Evolutionary conservation across 2,888 invertebrate species (phyloP), one percentile per base, ranked within the genome.

Genomic region (Apomyelois bistriatella): DNA sequence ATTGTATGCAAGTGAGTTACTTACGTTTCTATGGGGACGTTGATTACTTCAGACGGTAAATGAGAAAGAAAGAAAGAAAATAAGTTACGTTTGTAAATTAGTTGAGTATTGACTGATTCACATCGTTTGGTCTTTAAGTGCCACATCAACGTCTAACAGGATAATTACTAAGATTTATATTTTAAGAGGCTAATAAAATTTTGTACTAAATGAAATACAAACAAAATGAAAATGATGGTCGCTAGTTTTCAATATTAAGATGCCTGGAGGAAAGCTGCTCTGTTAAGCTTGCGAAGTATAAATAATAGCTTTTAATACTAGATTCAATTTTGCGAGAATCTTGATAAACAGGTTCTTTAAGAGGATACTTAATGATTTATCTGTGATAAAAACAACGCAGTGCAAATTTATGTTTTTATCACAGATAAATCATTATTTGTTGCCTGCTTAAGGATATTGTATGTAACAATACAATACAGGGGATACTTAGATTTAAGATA

Each of bases 321-420:
- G 17, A 22, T 22, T 48, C 22, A 1, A 37, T 37, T 58, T 60
- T 46, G 56, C 57, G 53, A 57, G 52, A 48, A 37, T 22, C 36
- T 48, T n/a, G n/a, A n/a, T n/a, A n/a, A n/a, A n/a, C 7, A 41
- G 52, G 41, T 32, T 9, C 10, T 10, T n/a, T 32, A 32, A 1
- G 10, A 10, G 32, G 32, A 32, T 41, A 53, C 36, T 36, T 48
- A 3, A 22, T 22, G 5, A 22, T 22, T 3, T 22, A 22, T 22
- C 5, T 22, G 5, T 22, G 22, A 22, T 22, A 5, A 22, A 22
- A 22, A 22, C 5, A 22, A 22, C n/a, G n/a, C n/a, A n/a, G n/a
- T n/a, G n/a, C n/a, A n/a, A n/a, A n/a, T n/a, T n/a, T n/a, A n/a
- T n/a, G n/a, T n/a, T n/a, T n/a, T n/a, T n/a, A n/a, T n/a, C n/a